Evolutionary conservation across 2,797 vertebrate species (phyloP), one percentile per base, ranked within the genome.

Genomic region (Gambelia wislizenii): DNA sequence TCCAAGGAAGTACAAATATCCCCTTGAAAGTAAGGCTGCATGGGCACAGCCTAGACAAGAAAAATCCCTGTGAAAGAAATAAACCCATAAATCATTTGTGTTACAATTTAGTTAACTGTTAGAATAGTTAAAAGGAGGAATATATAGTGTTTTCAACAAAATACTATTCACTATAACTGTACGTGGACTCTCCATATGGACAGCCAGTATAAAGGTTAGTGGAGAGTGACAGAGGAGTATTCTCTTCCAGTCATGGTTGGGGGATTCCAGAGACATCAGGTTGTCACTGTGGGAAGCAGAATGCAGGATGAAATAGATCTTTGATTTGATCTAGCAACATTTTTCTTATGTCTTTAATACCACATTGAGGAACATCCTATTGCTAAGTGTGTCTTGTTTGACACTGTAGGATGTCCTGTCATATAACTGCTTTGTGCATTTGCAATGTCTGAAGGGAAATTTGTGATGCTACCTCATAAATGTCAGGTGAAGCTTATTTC

Each of bases 61-160:
- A 56, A 92, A 0, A 0, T 64, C 54, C 85, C 84, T 84, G 90
- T 67, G 89, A 87, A 89, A 74, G 89, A 95, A 93, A 89, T 22
- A 84, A 92, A 84, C 70, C 82, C 91, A 89, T 87, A 86, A 93
- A 94, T 94, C 83, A 54, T 91, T 86, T 83, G 64, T 89, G 86
- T 89, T 92, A 86, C 92, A 86, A 74, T 85, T 1, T 36, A 85
- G 47, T 84, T 72, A 72, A 18, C n/a, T 36, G 69, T 72, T 72
- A 72, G n/a, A 72, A 70, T 16, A 36, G 13, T 18, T 70, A 56
- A 44, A n/a, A 52, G 56, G 33, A 36, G 33, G 67, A 72, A 81
- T 3, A 52, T 44, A 67, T 47, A 44, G 30, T 47, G 25, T 67
- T 13, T 47, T 27, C 39, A 10, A 59, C 3, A 54, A 9, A 79